Evolutionary conservation across 64 coral and sea anemone species (phyloP), one percentile per base, ranked within the genome.

Genomic region (Stichodactyla helianthus): DNA sequence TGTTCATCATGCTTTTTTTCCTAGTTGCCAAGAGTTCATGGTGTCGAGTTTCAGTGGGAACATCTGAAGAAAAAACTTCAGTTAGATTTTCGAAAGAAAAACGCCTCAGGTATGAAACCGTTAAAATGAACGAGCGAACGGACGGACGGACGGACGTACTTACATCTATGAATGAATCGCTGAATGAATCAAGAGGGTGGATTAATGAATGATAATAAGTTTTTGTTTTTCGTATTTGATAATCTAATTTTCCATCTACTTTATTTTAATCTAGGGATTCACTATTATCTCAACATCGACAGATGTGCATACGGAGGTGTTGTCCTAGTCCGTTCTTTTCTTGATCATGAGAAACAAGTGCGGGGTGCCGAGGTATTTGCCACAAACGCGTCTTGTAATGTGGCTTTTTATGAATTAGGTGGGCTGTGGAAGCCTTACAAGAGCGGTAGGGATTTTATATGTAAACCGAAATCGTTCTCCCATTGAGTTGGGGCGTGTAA

Each of bases 211-310:
- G 18, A 64, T 17, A 64, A 18, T 18, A 77, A 54, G 61, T 44
- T 44, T 44, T 4, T 58, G 0, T 15, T 58, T 58, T 58, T 9
- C 55, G 8, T 11, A 58, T 5, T 58, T 58, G 19, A 23, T 68
- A 9, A 26, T 74, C 25, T 74, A 27, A 27, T 10, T 23, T 5
- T 31, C 7, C 4, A 27, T 65, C 67, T 22, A 53, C 71, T 44
- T 2, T 44, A 44, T 44, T 44, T 44, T 44, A 44, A 44, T 44
- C 35, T 44, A 96, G 94, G 86, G 6, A 79, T 86, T 13, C 91
- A 85, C 52, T 96, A 87, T 77, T 96, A 96, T 79, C 85, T 96
- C 16, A 96, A 96, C 31, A 28, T 96, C 12, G 94, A 89, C 26
- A 88, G 94, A 27, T 96, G 94, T 71, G 94, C 91, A 6, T 96